A percentile compares a stretch with the other conserved stretches of the same genome.
These are phyloP conservation scores for Idris sp. DNA, from an alignment of 1,140 invertebrate genomes.

Conservation along the genomic window DNA sequence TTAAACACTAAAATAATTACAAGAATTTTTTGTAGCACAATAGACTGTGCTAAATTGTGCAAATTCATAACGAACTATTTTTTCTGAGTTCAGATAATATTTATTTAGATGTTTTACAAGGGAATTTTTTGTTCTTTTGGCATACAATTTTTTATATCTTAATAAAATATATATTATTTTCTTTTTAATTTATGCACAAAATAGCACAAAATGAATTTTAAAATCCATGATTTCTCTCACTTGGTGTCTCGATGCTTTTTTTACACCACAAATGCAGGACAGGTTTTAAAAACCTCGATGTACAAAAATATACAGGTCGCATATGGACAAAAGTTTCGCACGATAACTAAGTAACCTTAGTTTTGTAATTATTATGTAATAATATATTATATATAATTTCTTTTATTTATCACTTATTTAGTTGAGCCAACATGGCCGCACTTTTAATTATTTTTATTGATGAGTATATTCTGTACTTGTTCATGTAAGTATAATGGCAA, in stretches of 20 bases:
- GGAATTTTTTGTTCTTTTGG: too few relatives aligned
- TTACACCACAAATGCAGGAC: conserved; percentile 70
- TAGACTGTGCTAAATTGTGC: conserved; percentile 40
- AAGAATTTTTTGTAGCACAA: conserved; percentile 67
- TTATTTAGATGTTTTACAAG: too few relatives aligned
- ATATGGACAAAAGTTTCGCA: conserved; percentile 46
- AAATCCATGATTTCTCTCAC: conserved; percentile 68
- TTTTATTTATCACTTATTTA: conserved; percentile 60
- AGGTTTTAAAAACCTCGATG: conserved; percentile 68
- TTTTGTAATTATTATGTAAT: conserved; percentile 41
- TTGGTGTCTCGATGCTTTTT: conserved; percentile 68
- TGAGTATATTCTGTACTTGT: conserved; percentile 49
- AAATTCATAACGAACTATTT: conserved; percentile 6
- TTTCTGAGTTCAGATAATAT: not conserved
- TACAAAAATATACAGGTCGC: conserved; percentile 76
- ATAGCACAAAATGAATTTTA: conserved; percentile 45
- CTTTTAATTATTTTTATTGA: conserved; percentile 26
- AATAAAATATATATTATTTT: not conserved
- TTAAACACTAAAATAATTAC: conserved; percentile 63
- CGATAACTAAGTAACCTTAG: conserved; percentile 55
- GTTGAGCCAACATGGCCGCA: conserved; percentile 51
- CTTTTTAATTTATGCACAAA: conserved; percentile 24
- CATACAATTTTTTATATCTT: conserved; percentile 3
- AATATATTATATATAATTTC: conserved; percentile 62
- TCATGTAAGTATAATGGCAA: conserved; percentile 45